These are phyloP conservation scores for Drosophila kanapiae DNA, from an alignment of 1,140 invertebrate species.

Conservation along the genomic window DNA sequence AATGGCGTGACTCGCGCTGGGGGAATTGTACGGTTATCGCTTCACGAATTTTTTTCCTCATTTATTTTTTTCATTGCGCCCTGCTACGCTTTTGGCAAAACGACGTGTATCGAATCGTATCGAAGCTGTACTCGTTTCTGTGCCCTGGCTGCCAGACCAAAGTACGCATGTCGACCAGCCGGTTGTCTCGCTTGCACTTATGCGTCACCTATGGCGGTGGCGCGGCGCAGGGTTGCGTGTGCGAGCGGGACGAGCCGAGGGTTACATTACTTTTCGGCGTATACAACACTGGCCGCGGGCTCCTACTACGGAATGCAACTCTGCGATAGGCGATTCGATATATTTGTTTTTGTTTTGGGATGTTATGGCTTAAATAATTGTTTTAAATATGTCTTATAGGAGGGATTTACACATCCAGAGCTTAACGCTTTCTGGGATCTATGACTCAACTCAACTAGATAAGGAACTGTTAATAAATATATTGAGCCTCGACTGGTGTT, in stretches of 20 bases:
- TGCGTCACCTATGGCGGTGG: constrained; percentile 36
- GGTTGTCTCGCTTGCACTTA: constrained; percentile 47
- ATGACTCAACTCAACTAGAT: background rate
- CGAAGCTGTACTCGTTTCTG: constrained; percentile 81
- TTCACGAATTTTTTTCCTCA: constrained; percentile 76
- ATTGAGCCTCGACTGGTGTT: background rate
- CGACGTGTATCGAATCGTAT: constrained; percentile 72
- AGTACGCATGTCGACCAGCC: constrained; percentile 57
- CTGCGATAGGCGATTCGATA: constrained; percentile 20
- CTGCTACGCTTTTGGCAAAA: constrained; percentile 80
- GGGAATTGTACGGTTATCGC: constrained; percentile 62
- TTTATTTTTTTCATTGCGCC: constrained; percentile 79
- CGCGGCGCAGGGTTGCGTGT: constrained; percentile 53
- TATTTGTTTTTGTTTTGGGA: constrained; percentile 51
- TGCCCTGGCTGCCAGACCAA: constrained; percentile 66
- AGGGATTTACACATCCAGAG: background rate
- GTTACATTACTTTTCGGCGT: constrained; percentile 31
- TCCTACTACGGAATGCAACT: constrained; percentile 54
- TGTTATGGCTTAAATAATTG: constrained; percentile 7
- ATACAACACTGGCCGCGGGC: background rate
- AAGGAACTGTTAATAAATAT: background rate
- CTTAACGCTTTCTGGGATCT: background rate
- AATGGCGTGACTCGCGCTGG: constrained; percentile 58
- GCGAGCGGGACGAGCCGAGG: constrained; percentile 51
- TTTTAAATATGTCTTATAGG: background rate